phyloP scores from a whole-genome alignment of 2,888 invertebrate species.

The Salpingus planirostris region DNA sequence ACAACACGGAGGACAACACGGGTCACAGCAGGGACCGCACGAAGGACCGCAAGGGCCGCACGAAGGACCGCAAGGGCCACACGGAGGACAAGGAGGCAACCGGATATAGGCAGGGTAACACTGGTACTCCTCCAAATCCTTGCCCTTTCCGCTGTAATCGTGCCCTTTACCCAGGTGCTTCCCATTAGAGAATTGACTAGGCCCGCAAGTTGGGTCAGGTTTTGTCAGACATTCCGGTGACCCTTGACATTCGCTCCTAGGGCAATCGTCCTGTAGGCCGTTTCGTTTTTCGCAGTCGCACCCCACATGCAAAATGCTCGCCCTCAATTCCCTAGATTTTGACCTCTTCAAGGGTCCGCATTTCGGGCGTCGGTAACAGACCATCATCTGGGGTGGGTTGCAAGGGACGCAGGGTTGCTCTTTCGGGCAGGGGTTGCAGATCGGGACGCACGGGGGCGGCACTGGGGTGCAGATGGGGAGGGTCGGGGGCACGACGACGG shows the following conservation, averaged over 20 bases:
- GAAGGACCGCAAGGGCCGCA: constrained; percentile 15
- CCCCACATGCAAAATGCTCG: constrained; percentile 45
- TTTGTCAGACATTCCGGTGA: constrained; percentile 40
- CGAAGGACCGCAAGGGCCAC: constrained; percentile 17
- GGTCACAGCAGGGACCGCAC: constrained; percentile 17
- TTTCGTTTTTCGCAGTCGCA: constrained; percentile 52
- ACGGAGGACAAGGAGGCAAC: constrained; percentile 21
- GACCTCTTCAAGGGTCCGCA: constrained; percentile 36
- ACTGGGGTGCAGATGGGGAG: constrained; percentile 39
- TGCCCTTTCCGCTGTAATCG: constrained; percentile 6
- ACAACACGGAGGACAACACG: constrained; percentile 6
- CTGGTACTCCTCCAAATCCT: constrained; percentile 30
- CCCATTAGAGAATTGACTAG: constrained; percentile 33
- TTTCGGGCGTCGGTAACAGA: constrained; percentile 42
- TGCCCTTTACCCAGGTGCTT: constrained; percentile 27
- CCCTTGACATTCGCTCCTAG: constrained; percentile 44
- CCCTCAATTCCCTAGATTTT: constrained; percentile 47
- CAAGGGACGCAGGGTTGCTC: constrained; percentile 50
- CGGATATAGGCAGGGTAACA: constrained; percentile 33
- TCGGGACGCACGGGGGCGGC: constrained; percentile 45
- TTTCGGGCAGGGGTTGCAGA: constrained; percentile 44
- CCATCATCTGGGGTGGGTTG: constrained; percentile 50
- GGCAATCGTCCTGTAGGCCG: constrained; percentile 52
- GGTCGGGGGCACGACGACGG: constrained; percentile 48
- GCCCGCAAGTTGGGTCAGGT: constrained; percentile 43